Conservation (phyloP, 2,113 vertebrate species). For the Micronycteris hirsuta region DNA sequence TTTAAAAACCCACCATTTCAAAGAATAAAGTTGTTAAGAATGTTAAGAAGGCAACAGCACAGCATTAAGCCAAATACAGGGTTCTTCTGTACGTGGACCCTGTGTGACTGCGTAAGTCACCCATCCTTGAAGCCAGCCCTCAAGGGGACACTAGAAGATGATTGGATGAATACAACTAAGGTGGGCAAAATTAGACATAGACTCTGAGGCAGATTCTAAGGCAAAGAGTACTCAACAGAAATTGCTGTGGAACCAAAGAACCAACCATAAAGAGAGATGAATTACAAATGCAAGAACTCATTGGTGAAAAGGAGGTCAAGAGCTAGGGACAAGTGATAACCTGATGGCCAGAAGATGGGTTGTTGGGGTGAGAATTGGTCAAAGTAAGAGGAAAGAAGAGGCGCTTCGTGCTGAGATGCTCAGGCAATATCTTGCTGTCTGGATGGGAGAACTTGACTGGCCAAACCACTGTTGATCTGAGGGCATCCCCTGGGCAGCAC, state of each 20-base stretch:
- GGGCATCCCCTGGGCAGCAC: background rate
- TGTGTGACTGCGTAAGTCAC: background rate
- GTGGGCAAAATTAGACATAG: background rate
- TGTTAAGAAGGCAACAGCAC: background rate
- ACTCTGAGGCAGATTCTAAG: background rate
- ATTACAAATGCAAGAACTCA: background rate
- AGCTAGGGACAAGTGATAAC: background rate
- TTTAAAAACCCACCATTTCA: background rate
- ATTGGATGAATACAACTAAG: background rate
- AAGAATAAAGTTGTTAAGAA: conserved; percentile 17
- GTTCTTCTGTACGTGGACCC: background rate
- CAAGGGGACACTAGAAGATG: background rate
- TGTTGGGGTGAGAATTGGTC: background rate
- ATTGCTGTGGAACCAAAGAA: background rate
- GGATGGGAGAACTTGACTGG: background rate
- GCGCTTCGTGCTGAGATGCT: background rate
- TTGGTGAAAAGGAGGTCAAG: background rate
- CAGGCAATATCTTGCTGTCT: background rate
- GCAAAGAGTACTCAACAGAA: background rate
- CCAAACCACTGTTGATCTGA: background rate
- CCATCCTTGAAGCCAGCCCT: background rate
- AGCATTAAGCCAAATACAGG: background rate
- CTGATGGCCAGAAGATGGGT: background rate
- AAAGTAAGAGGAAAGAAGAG: background rate
- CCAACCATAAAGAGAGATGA: background rate